These are phyloP conservation scores for Boloria euphrosyne DNA, from an alignment of 2,888 invertebrate genomes.

Conservation along the genomic window DNA sequence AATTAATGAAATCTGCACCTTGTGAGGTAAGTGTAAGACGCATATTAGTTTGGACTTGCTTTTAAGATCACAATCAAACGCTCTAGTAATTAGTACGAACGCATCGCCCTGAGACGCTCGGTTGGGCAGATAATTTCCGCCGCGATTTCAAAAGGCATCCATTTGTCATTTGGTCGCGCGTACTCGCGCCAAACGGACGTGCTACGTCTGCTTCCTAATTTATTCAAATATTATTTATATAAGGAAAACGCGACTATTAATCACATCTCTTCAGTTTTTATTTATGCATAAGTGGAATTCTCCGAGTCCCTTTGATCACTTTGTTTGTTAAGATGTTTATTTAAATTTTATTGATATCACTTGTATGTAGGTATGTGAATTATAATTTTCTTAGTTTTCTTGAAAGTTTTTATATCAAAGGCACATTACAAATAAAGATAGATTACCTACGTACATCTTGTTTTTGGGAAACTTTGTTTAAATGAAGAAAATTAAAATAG, in stretches of 20 bases:
- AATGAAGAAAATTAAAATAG: too few species aligned
- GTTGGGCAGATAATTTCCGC: constrained; percentile 82
- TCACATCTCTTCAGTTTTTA: constrained; percentile 79
- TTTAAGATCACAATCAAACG: constrained; percentile 76
- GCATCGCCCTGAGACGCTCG: constrained; percentile 74
- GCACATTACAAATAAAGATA: background rate
- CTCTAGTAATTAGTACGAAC: constrained; percentile 78
- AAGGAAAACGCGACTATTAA: constrained; percentile 80
- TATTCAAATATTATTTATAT: constrained; percentile 82
- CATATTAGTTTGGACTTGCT: constrained; percentile 48
- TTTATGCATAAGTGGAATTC: constrained; percentile 71
- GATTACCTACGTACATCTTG: background rate
- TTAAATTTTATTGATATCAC: constrained; percentile 41
- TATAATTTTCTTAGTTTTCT: background rate
- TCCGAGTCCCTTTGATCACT: constrained; percentile 68
- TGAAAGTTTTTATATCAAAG: background rate
- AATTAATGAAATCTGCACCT: constrained; percentile 49
- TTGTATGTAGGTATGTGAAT: background rate
- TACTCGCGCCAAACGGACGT: constrained; percentile 73
- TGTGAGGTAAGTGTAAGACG: constrained; percentile 49
- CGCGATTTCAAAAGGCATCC: constrained; percentile 77
- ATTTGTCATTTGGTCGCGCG: constrained; percentile 80
- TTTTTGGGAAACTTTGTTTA: too few species aligned
- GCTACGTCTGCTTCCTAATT: constrained; percentile 72
- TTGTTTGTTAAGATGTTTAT: constrained; percentile 65